phyloP scores from a whole-genome alignment of 2,113 vertebrate species.

The Heloderma charlesbogerti region DNA sequence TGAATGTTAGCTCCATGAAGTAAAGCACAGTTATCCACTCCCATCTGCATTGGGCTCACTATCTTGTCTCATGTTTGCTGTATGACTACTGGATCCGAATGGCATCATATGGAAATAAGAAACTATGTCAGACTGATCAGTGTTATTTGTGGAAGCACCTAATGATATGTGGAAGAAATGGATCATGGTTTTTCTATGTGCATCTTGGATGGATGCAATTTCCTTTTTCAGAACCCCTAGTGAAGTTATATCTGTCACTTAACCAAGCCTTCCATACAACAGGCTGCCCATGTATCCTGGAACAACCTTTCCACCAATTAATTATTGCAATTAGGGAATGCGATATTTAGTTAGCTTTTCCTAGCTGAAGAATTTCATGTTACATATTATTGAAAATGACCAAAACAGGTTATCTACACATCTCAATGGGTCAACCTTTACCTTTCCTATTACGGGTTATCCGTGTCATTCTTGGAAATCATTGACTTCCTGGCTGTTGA shows the following conservation, averaged over 20 bases:
- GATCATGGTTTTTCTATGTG: not conserved
- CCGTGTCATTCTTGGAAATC: conserved; percentile 77
- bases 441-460: conserved; percentile 72
- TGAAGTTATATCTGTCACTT: conserved; percentile 21
- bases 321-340: conserved; percentile 39
- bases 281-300: conserved; percentile 26
- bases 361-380: conserved; percentile 63
- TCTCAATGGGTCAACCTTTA: conserved; percentile 75
- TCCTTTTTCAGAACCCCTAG: not conserved
- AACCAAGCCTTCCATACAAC: not conserved
- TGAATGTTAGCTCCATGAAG: not conserved
- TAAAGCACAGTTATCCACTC: not conserved
- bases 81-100: not conserved
- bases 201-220: not conserved
- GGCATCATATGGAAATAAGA: not conserved
- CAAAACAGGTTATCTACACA: conserved; percentile 71
- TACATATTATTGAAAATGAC: conserved; percentile 76
- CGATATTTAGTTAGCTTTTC: conserved; percentile 56
- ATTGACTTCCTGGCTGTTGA: conserved; percentile 76
- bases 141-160: not conserved
- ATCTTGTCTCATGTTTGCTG: not conserved
- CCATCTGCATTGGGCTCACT: not conserved
- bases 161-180: not conserved
- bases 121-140: not conserved
- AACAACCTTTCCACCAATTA: conserved; percentile 44